Base-by-base conservation (phyloP, 2,113 vertebrate genomes). In the Scomber japonicus region DNA sequence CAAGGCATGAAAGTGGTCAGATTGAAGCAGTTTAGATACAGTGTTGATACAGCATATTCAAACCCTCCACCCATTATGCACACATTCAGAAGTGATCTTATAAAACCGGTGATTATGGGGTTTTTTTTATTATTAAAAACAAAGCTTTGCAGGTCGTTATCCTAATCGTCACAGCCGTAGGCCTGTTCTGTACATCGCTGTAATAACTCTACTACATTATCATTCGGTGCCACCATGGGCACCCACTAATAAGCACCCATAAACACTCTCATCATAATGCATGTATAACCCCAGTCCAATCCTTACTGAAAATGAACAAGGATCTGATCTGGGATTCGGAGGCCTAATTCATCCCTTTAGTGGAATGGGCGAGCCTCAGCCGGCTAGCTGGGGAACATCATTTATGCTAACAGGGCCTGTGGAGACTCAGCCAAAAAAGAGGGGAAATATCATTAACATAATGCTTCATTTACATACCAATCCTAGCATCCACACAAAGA, bases 331-430 rank as follows among this genome's bases (percentile, higher is more conserved):
- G 91, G 84, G 86, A 78, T 83, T 73, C 21, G 3, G 73, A 67
- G 67, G 65, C 59, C 70, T 83, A 70, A 75, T 86, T 88, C 84
- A 78, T 74, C 87, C 85, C 70, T 87, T 88, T 76, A 83, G 89
- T 70, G 54, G 70, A 3, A 81, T 49, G 59, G 53, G 48, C 1
- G 11, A 77, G 71, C 64, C 80, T 81, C 85, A 15, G 67, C 31
- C 50, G 17, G 67, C 77, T 75, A 81, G 89, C 85, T 60, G 17
- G 78, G 80, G 81, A 83, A 66, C 76, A 81, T 86, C 77, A 88
- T 89, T 89, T 90, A 88, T 83, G 78, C 88, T 88, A 90, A 89
- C 88, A 83, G 79, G 69, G 81, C 73, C 84, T 83, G 78, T 86
- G 79, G 89, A 90, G 91, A 84, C 78, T 31, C 66, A 9, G 80